Conservation (phyloP, 1,140 invertebrate genomes). For the Pristionchus pacificus region DNA sequence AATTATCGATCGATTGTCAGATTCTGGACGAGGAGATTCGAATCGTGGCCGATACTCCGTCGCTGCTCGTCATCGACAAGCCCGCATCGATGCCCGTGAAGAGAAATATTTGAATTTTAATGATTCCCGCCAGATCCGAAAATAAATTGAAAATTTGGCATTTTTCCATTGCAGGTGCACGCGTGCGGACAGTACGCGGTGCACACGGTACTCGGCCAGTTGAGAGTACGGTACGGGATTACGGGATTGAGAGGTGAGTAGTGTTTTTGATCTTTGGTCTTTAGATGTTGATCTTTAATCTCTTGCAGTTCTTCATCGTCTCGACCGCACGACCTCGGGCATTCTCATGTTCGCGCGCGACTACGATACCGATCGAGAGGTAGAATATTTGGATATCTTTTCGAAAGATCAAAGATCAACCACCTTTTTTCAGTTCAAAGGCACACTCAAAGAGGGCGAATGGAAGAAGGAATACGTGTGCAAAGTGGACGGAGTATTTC, state of each 20-base stretch:
- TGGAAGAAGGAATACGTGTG: constrained; percentile 93
- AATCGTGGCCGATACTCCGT: constrained; percentile 91
- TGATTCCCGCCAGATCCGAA: too few relatives aligned
- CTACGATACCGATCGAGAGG: constrained; percentile 45
- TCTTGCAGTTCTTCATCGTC: constrained; percentile 60
- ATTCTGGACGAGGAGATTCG: constrained; percentile 31
- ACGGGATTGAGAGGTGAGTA: constrained; percentile 34
- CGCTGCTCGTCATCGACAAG: constrained; percentile 98
- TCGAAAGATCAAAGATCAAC: not conserved
- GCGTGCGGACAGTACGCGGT: constrained; percentile 47
- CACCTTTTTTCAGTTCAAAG: constrained; percentile 66
- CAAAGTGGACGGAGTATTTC: constrained; percentile 90
- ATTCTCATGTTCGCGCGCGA: constrained; percentile 84
- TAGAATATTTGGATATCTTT: constrained; percentile 19
- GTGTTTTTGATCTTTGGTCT: not conserved
- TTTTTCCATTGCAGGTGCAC: constrained; percentile 55
- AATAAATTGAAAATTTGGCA: too few relatives aligned
- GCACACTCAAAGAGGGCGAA: constrained; percentile 85
- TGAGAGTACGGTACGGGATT: constrained; percentile 17
- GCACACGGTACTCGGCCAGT: constrained; percentile 47
- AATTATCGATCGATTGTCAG: too few relatives aligned
- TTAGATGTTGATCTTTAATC: not conserved
- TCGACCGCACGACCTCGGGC: constrained; percentile 87
- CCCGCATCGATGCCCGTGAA: constrained; percentile 91
- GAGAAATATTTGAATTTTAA: not conserved